A percentile compares a stretch with the other conserved stretches of the same genome.
These are phyloP conservation scores for Lagorchestes hirsutus DNA, from an alignment of 2,797 vertebrate species.

Conservation along the genomic window DNA sequence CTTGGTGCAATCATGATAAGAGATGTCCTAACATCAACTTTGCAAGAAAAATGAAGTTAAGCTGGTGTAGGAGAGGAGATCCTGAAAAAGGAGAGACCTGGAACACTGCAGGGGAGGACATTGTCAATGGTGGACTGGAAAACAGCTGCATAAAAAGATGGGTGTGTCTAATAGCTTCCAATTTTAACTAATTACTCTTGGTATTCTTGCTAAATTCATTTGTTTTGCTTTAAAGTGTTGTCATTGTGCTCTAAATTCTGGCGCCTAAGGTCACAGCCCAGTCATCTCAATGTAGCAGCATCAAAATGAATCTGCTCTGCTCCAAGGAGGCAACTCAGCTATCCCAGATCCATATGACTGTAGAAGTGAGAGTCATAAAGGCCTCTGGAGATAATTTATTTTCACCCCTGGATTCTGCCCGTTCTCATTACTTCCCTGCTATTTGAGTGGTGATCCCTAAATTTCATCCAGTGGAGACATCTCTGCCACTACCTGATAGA, in stretches of 20 bases:
- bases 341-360: too few relatives aligned
- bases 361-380: neutral
- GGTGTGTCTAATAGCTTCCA: neutral
- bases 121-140: neutral
- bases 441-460: constrained; percentile 14
- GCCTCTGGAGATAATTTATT: neutral
- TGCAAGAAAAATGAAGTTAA: too few relatives aligned
- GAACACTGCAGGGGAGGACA: neutral
- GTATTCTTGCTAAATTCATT: neutral
- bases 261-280: neutral
- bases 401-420: neutral
- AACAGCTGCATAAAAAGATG: neutral
- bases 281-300: neutral
- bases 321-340: neutral
- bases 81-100: neutral
- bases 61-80: neutral
- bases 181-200: neutral
- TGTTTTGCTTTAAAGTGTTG: neutral
- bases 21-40: too few relatives aligned
- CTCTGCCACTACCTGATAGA: constrained; percentile 35
- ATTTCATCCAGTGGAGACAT: constrained; percentile 19
- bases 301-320: neutral
- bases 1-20: too few relatives aligned
- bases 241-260: neutral
- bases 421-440: constrained; percentile 37